These are phyloP conservation scores for Serrognathus titanus DNA, from an alignment of 2,888 invertebrate species.

Conservation along the genomic window DNA sequence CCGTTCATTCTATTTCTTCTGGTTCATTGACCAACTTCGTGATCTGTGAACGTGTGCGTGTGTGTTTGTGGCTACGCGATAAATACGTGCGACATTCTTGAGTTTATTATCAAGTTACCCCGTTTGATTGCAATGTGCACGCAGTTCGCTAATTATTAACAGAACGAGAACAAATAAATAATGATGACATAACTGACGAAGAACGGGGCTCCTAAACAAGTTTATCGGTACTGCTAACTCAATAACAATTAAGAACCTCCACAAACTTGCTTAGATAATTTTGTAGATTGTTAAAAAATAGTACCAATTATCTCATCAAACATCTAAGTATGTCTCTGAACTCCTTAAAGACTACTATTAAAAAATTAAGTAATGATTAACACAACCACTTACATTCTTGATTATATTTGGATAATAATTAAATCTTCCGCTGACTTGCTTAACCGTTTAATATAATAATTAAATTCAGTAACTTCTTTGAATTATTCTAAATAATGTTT, in stretches of 20 bases:
- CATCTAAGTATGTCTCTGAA: no score
- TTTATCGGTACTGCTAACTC: not conserved
- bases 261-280: no score
- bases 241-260: not conserved
- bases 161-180: not conserved
- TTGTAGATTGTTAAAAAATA: no score
- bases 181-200: not conserved
- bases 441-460: no score
- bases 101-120: slow-evolving; percentile 6
- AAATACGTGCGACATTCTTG: slow-evolving; percentile 1
- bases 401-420: no score
- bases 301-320: no score
- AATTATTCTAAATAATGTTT: no score
- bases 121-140: not conserved
- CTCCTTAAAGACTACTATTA: no score
- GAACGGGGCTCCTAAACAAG: not conserved
- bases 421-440: no score
- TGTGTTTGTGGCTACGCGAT: slow-evolving; percentile 4
- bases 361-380: no score
- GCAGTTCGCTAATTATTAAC: not conserved
- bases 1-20: slow-evolving; percentile 19
- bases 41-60: slow-evolving; percentile 16
- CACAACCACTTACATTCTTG: no score
- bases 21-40: slow-evolving; percentile 28
- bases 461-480: no score